Evolutionary conservation across 2,888 invertebrate species (phyloP).

Genomic region (Athetis lepigone): DNA sequence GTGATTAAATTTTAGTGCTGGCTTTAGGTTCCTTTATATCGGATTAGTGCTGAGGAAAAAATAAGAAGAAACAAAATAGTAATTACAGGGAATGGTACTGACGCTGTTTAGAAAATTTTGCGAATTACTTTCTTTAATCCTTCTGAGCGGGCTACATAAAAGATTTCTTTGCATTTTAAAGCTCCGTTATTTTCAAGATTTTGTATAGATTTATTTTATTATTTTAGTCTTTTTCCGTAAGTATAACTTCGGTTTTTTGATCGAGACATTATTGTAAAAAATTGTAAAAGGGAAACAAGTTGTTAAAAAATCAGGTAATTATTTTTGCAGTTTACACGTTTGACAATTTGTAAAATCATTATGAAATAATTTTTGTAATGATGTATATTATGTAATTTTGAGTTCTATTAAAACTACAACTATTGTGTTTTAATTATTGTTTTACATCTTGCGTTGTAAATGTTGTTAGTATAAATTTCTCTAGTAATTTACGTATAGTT

Average conservation of each 20-base stretch:
- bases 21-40: conserved; percentile 61
- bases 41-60: conserved; percentile 51
- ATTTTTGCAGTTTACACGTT: too few species aligned
- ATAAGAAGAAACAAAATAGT: conserved; percentile 35
- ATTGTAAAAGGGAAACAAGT: too few species aligned
- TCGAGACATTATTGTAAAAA: too few species aligned
- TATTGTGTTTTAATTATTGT: too few species aligned
- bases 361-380: too few species aligned
- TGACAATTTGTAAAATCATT: too few species aligned
- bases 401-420: too few species aligned
- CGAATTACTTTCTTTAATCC: conserved; percentile 15
- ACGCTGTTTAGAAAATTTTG: not conserved
- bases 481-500: conserved; percentile 1
- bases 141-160: not conserved
- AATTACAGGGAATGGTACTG: conserved; percentile 34
- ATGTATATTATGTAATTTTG: not conserved
- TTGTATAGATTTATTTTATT: too few species aligned
- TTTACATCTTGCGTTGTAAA: conserved; percentile 6
- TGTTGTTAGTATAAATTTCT: not conserved
- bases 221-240: too few species aligned
- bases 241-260: too few species aligned
- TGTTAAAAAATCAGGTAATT: too few species aligned
- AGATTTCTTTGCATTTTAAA: not conserved
- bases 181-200: too few species aligned
- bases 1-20: conserved; percentile 69